A percentile compares a stretch with the other conserved stretches of the same genome.
These are phyloP conservation scores for Aramus guarauna DNA, from an alignment of 2,113 vertebrate species.

Conservation along the genomic window DNA sequence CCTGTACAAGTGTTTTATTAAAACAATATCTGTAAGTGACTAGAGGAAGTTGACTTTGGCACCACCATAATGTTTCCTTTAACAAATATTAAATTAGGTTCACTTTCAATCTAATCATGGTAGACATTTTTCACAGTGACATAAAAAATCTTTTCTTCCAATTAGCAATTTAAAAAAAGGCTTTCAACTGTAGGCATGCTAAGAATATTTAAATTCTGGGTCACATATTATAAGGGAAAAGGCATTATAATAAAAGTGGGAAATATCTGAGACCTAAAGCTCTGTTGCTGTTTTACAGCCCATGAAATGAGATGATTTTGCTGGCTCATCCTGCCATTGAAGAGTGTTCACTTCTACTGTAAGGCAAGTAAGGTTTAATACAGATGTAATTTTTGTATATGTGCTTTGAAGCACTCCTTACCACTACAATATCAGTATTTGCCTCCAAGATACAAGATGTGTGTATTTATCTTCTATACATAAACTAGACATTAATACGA, in stretches of 20 bases:
- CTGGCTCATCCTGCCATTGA: neutral
- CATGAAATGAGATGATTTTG: neutral
- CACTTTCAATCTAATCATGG: neutral
- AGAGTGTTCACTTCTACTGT: neutral
- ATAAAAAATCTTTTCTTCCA: neutral
- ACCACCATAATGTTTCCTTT: neutral
- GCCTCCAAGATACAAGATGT: neutral
- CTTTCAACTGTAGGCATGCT: neutral
- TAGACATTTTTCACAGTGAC: neutral
- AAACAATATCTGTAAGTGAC: neutral
- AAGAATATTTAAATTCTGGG: neutral
- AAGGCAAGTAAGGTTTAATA: neutral
- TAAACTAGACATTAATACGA: neutral
- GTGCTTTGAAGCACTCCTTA: neutral
- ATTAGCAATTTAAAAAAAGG: neutral
- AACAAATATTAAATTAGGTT: neutral
- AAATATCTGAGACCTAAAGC: neutral
- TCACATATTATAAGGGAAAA: neutral
- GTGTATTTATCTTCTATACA: neutral
- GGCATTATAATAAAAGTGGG: neutral
- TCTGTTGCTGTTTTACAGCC: neutral
- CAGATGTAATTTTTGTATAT: neutral
- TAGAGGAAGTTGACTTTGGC: neutral
- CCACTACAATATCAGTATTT: neutral
- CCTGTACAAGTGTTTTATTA: neutral